phyloP scores from a whole-genome alignment of 1,140 invertebrate species.

The Habropoda laboriosa region DNA sequence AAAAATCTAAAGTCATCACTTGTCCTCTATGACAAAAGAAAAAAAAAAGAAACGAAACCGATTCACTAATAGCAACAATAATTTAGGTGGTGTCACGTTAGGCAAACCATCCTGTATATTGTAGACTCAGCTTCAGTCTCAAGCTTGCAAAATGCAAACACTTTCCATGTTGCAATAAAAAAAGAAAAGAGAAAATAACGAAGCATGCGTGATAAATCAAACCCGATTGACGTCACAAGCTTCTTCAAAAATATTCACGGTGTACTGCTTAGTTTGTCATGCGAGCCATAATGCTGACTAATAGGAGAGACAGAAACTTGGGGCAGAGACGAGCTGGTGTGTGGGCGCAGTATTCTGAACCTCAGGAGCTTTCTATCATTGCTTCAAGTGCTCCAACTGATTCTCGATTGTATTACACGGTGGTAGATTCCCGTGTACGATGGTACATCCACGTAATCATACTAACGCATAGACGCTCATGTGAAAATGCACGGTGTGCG shows the following conservation, averaged over 20 bases:
- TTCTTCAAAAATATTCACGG: conserved; percentile 9
- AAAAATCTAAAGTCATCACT: too few species aligned
- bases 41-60: too few species aligned
- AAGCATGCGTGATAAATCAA: too few species aligned
- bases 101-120: too few species aligned
- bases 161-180: too few species aligned
- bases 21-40: too few species aligned
- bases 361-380: conserved; percentile 25
- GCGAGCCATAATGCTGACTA: background rate
- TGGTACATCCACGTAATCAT: conserved; percentile 7
- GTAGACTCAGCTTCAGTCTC: too few species aligned
- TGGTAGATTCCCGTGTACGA: background rate
- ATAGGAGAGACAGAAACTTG: background rate
- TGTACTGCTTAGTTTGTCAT: too few species aligned
- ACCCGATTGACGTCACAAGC: background rate
- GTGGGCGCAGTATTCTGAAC: background rate
- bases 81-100: too few species aligned
- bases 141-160: too few species aligned
- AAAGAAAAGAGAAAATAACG: too few species aligned
- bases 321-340: background rate
- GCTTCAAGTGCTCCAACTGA: conserved; percentile 30
- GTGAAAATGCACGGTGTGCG: background rate
- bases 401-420: conserved; percentile 22
- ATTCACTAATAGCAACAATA: too few species aligned
- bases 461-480: background rate